phyloP scores from a whole-genome alignment of 1,140 invertebrate species.

The Lasioglossum albipes region DNA sequence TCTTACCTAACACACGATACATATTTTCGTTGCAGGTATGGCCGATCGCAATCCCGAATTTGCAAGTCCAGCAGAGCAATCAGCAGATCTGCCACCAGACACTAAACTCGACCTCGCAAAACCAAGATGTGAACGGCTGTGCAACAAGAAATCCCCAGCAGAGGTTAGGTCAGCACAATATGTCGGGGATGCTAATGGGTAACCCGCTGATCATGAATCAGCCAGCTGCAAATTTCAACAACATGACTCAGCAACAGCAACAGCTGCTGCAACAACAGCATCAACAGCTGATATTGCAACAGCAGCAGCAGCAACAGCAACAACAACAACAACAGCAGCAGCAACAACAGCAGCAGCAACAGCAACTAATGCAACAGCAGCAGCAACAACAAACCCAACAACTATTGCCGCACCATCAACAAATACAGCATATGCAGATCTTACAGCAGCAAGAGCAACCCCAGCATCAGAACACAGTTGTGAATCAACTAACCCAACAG shows the following conservation, averaged over 20 bases:
- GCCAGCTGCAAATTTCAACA: constrained; percentile 72
- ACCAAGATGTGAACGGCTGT: constrained; percentile 67
- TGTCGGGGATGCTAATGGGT: constrained; percentile 76
- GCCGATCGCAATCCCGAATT: constrained; percentile 76
- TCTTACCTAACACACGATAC: too few species aligned
- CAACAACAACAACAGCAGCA: constrained; percentile 72
- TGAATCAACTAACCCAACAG: constrained; percentile 70
- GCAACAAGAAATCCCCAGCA: constrained; percentile 69
- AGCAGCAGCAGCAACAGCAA: constrained; percentile 72
- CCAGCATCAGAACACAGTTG: constrained; percentile 30
- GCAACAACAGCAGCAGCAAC: constrained; percentile 66
- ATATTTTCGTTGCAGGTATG: constrained; percentile 68
- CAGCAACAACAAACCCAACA: constrained; percentile 68
- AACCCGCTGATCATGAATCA: constrained; percentile 78
- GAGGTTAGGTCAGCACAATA: constrained; percentile 73
- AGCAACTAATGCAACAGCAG: constrained; percentile 63
- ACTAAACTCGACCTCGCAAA: constrained; percentile 70
- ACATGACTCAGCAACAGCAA: constrained; percentile 69
- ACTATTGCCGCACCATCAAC: too few species aligned
- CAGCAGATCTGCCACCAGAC: constrained; percentile 73
- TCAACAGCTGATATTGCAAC: constrained; percentile 68
- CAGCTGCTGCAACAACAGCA: constrained; percentile 67
- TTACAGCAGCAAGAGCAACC: constrained; percentile 73
- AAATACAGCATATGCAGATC: constrained; percentile 43
- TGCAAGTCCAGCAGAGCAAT: constrained; percentile 72